Evolutionary conservation across 2,797 vertebrate species (phyloP).

Genomic region (Tapera naevia): DNA sequence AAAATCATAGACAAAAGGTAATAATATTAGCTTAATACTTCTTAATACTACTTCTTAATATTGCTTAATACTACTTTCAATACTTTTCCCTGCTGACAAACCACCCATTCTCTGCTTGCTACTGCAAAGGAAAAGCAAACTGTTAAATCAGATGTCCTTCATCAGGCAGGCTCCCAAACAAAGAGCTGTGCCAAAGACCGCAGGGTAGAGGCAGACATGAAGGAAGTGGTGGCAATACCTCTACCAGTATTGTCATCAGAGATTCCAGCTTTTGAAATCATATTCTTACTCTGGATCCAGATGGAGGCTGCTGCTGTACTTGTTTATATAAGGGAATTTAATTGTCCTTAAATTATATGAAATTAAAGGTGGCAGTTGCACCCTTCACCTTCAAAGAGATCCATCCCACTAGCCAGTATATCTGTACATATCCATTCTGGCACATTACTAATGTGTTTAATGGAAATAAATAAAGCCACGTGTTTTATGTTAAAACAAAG

Average conservation of each 20-base stretch:
- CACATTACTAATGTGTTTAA: conserved; percentile 32
- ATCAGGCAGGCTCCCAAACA: not conserved
- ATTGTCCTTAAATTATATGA: conserved; percentile 7
- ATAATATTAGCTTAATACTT: not conserved
- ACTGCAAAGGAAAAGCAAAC: not conserved
- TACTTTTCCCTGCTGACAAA: not conserved
- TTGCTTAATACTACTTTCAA: too few species aligned
- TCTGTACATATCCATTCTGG: conserved; percentile 29
- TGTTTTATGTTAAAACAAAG: conserved; percentile 53
- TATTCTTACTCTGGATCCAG: not conserved
- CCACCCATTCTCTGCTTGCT: not conserved
- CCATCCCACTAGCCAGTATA: not conserved
- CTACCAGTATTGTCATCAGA: not conserved
- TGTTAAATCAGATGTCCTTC: not conserved
- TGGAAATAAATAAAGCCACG: conserved; percentile 44
- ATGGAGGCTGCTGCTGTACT: not conserved
- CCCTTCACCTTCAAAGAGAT: conserved; percentile 38
- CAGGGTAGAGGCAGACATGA: not conserved
- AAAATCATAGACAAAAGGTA: not conserved
- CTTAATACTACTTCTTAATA: too few species aligned
- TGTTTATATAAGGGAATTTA: not conserved
- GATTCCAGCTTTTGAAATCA: not conserved
- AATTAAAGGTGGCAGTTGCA: conserved; percentile 50
- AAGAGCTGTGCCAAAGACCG: rapidly evolving
- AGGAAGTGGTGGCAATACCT: not conserved